Conservation (phyloP, 1,140 invertebrate genomes). For the Cydia pomonella region DNA sequence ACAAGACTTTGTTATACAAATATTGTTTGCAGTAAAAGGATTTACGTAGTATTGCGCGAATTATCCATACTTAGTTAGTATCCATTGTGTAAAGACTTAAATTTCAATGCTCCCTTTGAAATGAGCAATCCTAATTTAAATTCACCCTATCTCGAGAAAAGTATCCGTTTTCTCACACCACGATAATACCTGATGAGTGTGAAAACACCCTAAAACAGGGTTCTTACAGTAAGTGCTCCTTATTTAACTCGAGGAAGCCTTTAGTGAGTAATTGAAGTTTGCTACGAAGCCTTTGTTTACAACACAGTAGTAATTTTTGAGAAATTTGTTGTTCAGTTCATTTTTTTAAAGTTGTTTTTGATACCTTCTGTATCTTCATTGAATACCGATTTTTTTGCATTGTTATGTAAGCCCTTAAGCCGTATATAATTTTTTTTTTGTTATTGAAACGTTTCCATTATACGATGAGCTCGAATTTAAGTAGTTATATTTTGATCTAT, state of each 20-base stretch:
- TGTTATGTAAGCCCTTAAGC: constrained; percentile 1
- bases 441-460: not conserved
- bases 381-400: not conserved
- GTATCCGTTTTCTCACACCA: not conserved
- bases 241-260: constrained; percentile 15
- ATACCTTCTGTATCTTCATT: not conserved
- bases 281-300: constrained; percentile 24
- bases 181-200: not conserved
- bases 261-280: constrained; percentile 24
- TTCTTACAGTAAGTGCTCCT: constrained; percentile 25
- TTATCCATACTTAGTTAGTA: no score
- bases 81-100: no score
- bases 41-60: no score
- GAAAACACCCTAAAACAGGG: constrained; percentile 5
- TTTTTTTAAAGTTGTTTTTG: constrained; percentile 9
- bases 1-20: no score
- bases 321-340: constrained; percentile 18
- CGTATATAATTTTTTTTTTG: no score
- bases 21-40: no score
- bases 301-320: constrained; percentile 16
- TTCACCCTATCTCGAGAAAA: not conserved
- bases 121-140: not conserved
- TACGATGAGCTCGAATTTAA: no score
- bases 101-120: not conserved
- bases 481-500: no score